These are phyloP conservation scores for Phoxinus phoxinus DNA, from an alignment of 2,113 vertebrate genomes.

Conservation along the genomic window DNA sequence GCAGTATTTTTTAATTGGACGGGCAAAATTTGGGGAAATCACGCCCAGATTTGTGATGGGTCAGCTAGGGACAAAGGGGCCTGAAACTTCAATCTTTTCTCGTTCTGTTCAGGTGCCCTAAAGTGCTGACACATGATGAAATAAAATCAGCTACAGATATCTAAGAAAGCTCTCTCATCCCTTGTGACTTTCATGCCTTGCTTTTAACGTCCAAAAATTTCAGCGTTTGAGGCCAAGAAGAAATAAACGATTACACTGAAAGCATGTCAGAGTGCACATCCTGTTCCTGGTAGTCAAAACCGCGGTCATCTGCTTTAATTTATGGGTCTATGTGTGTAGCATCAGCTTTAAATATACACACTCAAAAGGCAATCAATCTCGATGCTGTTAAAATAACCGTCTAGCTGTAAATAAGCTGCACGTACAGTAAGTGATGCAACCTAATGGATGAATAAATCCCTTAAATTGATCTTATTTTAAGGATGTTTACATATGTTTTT, in stretches of 20 bases:
- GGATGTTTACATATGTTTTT: not conserved
- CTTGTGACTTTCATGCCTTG: constrained; percentile 11
- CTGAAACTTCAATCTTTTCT: not conserved
- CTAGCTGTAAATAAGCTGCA: constrained; percentile 53
- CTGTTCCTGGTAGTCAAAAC: constrained; percentile 56
- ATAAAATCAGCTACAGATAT: constrained; percentile 11
- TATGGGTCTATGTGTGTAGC: constrained; percentile 45
- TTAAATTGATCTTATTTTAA: not conserved
- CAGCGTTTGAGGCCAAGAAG: constrained; percentile 25
- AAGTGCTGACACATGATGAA: not conserved
- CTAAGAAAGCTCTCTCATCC: constrained; percentile 12
- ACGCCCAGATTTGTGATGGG: not conserved
- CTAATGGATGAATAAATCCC: constrained; percentile 18
- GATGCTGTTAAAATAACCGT: constrained; percentile 48
- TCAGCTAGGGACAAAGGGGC: not conserved
- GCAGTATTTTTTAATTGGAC: not conserved
- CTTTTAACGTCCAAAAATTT: constrained; percentile 47
- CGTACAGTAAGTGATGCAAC: constrained; percentile 41
- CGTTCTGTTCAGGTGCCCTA: not conserved
- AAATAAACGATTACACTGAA: constrained; percentile 51
- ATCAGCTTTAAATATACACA: constrained; percentile 63
- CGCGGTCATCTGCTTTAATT: constrained; percentile 59
- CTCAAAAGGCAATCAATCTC: constrained; percentile 58
- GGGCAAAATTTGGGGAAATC: not conserved
- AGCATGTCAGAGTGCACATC: constrained; percentile 59